Base-by-base conservation (phyloP, 1,140 invertebrate species). In the Drosophila ohnishii region DNA sequence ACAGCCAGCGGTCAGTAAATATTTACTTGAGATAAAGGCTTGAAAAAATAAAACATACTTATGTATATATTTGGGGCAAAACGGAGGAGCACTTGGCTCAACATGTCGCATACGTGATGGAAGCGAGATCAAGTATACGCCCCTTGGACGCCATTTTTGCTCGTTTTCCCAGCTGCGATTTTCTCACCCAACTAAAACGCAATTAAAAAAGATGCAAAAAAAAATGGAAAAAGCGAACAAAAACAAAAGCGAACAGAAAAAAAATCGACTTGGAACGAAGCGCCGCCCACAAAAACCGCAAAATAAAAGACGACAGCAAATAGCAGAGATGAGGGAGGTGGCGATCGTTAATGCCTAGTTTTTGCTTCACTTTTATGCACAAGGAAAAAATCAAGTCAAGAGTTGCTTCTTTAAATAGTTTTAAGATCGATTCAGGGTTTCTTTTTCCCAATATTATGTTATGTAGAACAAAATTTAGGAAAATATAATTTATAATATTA, bases 211-310 rank as follows among this genome's bases (percentile, higher is more conserved):
- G 19, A 76, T 73, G 51, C n/a, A n/a, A n/a, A 19, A 56, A 32
- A 45, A 30, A 13, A 45, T 13, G 19, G 2, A 45, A 70, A 39
- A 65, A 32, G 34, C 13, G 28, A 37, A 16, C 6, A 37, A 37
- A 61, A 74, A 45, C 37, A 58, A 47, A 57, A 34, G 39, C 25
- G 34, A 45, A 42, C 22, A 42, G 30, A 44, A 2, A 56, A 47
- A 57, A 80, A 59, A 53, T 50, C 13, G 69, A 79, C 57, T 81
- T 74, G 35, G 32, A 37, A 14, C 40, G 32, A 69, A 78, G 70
- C 82, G 58, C 83, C 83, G 83, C 84, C 84, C 77, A 80, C 80
- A 77, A 80, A 78, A 78, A 63, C 48, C 72, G 73, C 85, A 78
- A 80, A 50, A 69, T 65, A 56, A 71, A 79, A 84, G 77, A 67